Evolutionary conservation across 2,113 vertebrate genomes (phyloP).

Genomic region (Sula dactylatra): DNA sequence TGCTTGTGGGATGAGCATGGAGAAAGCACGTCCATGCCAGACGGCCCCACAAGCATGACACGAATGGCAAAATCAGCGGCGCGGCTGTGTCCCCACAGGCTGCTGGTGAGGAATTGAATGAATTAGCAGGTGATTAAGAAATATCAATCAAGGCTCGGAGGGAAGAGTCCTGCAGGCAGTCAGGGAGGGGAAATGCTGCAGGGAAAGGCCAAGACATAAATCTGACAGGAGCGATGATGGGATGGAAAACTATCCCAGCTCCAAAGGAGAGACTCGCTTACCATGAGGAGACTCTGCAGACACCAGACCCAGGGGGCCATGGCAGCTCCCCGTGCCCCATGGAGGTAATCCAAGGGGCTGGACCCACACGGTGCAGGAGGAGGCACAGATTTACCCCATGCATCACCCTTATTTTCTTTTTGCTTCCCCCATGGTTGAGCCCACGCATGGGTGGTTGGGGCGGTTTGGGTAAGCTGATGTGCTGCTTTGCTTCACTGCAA

Average conservation of each 20-base stretch:
- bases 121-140: not conserved
- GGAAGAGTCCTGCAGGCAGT: not conserved
- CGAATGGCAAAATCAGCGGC: not conserved
- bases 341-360: not conserved
- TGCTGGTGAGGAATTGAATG: not conserved
- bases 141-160: not conserved
- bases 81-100: not conserved
- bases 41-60: accelerated
- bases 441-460: accelerated
- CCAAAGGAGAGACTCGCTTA: not conserved
- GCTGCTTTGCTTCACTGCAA: not conserved
- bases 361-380: not conserved
- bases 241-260: not conserved
- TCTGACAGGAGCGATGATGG: not conserved
- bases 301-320: accelerated
- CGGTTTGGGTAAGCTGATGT: not conserved
- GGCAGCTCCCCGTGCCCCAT: accelerated
- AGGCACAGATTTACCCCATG: not conserved
- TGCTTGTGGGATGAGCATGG: not conserved
- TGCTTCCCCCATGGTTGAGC: accelerated
- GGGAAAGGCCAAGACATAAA: not conserved
- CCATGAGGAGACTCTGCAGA: not conserved
- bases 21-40: not conserved
- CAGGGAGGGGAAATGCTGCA: not conserved
- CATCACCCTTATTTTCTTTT: not conserved